Evolutionary conservation across 1,140 invertebrate genomes (phyloP).

Genomic region (Aphelenchoides besseyi): DNA sequence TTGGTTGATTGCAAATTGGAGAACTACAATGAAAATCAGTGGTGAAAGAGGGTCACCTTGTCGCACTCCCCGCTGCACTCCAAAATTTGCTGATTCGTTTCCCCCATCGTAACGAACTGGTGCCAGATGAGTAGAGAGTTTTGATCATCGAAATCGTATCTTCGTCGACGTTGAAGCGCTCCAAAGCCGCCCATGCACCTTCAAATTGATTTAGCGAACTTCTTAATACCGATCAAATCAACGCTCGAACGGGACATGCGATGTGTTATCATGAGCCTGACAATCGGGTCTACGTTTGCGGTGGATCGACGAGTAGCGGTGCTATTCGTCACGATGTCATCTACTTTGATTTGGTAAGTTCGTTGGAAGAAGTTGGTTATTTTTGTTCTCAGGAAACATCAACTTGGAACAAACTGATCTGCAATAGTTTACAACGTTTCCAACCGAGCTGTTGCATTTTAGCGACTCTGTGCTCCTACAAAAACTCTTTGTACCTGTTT

Average conservation of each 20-base stretch:
- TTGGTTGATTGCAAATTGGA: no score
- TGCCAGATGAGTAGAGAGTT: background rate
- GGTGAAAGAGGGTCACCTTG: no score
- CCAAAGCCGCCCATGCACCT: no score
- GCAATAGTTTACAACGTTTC: background rate
- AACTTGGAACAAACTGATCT: background rate
- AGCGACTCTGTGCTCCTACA: background rate
- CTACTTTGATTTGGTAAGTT: slow-evolving; percentile 4
- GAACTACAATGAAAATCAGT: no score
- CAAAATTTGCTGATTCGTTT: no score
- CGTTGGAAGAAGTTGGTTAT: no score
- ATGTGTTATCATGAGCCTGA: background rate
- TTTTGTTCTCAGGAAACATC: background rate
- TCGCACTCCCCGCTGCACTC: no score
- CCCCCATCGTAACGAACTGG: background rate
- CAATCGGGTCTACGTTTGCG: slow-evolving; percentile 8
- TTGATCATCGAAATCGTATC: background rate
- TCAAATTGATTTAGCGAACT: slow-evolving; percentile 1
- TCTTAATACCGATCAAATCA: background rate
- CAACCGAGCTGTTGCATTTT: background rate
- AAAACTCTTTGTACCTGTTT: background rate
- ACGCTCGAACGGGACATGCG: background rate
- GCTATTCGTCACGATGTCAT: background rate
- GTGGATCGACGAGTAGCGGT: background rate
- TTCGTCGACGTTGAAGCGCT: no score